phyloP scores from a whole-genome alignment of 2,113 vertebrate species.

The Gobius niger region DNA sequence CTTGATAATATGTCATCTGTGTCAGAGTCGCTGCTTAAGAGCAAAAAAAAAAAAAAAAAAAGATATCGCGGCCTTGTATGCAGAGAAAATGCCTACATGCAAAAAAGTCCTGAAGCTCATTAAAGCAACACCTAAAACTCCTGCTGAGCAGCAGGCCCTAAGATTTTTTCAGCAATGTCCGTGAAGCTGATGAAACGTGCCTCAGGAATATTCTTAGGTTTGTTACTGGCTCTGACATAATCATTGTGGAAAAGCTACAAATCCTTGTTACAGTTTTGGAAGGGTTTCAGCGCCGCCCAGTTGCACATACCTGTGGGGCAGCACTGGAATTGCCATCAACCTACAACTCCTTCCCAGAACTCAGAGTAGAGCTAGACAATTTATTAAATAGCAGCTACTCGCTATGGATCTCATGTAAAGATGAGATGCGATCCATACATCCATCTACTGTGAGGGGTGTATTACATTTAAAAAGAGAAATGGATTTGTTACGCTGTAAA shows the following conservation, averaged over 20 bases:
- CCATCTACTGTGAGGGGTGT: too few relatives aligned
- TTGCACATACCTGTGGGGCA: constrained; percentile 34
- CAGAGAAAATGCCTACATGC: neutral
- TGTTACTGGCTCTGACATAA: constrained; percentile 11
- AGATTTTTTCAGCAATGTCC: neutral
- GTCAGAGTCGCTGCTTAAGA: neutral
- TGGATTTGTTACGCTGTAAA: too few relatives aligned
- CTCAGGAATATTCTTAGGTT: constrained; percentile 15
- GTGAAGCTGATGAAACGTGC: constrained; percentile 7
- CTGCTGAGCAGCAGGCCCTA: neutral
- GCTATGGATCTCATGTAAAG: neutral
- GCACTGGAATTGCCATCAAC: constrained; percentile 31
- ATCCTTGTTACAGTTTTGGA: constrained; percentile 32
- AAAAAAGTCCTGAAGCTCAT: neutral
- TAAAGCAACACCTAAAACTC: neutral
- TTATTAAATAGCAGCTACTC: neutral
- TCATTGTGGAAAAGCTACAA: constrained; percentile 19
- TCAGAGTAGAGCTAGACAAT: constrained; percentile 2
- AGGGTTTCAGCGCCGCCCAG: constrained; percentile 24
- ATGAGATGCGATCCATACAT: too few relatives aligned
- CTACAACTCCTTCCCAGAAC: constrained; percentile 22
- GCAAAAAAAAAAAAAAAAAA: neutral
- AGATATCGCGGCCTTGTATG: neutral
- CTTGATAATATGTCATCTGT: neutral
- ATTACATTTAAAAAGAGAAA: too few relatives aligned